These are phyloP conservation scores for Calypte anna DNA, from an alignment of 2,113 vertebrate genomes.

Conservation along the genomic window DNA sequence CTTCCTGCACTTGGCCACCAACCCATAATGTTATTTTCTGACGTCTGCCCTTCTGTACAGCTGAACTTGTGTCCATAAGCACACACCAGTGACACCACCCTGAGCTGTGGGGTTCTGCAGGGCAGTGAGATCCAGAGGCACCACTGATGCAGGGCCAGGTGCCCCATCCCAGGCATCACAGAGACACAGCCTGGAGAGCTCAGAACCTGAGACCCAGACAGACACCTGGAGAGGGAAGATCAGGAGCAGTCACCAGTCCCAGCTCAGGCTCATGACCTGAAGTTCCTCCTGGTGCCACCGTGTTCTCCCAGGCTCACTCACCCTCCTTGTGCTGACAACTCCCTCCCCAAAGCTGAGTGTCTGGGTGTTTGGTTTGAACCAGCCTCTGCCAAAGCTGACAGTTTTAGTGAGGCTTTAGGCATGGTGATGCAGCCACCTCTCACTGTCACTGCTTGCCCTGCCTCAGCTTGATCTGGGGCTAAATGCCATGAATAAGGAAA, in stretches of 20 bases:
- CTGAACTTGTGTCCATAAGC: not conserved
- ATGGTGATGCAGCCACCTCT: rapidly evolving
- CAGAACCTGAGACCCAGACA: no score
- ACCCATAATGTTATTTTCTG: not conserved
- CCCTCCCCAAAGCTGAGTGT: rapidly evolving
- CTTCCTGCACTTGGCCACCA: not conserved
- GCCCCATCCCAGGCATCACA: not conserved
- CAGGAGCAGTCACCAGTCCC: not conserved
- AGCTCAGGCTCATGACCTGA: not conserved
- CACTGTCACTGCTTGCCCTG: rapidly evolving
- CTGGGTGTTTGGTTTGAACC: not conserved
- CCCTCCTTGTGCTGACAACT: not conserved
- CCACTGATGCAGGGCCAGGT: not conserved
- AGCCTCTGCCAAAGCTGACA: not conserved
- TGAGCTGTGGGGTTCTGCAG: no score
- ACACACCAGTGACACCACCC: not conserved
- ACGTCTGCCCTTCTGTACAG: not conserved
- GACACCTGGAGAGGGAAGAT: rapidly evolving
- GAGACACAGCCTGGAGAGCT: no score
- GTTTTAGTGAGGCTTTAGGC: not conserved
- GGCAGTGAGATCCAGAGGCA: not conserved
- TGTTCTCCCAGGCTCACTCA: not conserved
- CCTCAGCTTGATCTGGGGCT: not conserved
- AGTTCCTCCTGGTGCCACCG: not conserved
- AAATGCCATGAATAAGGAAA: not conserved